These are phyloP conservation scores for Brotula barbata DNA, from an alignment of 2,797 vertebrate genomes.

Conservation along the genomic window DNA sequence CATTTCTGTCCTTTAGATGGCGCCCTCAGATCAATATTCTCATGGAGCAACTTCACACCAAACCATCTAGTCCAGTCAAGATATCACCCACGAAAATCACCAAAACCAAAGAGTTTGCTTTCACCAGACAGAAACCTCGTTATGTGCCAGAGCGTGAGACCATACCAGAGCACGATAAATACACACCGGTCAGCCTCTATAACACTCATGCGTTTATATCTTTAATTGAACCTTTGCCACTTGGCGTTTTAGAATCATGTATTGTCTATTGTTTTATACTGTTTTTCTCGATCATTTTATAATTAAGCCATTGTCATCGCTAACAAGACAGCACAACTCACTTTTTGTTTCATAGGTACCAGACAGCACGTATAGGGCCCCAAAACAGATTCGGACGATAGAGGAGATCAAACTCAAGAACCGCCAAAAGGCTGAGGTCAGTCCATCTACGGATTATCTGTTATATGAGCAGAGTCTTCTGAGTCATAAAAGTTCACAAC, in stretches of 20 bases:
- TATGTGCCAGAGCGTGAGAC: conserved; percentile 74
- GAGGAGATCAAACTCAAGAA: conserved; percentile 80
- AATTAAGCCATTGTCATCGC: too few species aligned
- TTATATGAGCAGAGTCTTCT: not conserved
- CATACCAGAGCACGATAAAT: conserved; percentile 76
- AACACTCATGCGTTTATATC: not conserved
- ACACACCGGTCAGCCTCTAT: conserved; percentile 77
- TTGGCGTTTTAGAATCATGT: not conserved
- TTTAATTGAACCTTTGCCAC: not conserved
- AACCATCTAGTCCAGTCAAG: conserved; percentile 44
- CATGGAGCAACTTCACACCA: conserved; percentile 74
- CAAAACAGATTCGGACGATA: conserved; percentile 80
- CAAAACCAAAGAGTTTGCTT: conserved; percentile 82
- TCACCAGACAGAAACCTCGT: conserved; percentile 82
- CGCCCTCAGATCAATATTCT: conserved; percentile 82
- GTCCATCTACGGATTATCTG: not conserved
- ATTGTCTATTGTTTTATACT: not conserved
- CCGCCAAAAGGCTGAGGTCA: conserved; percentile 81
- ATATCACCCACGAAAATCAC: conserved; percentile 75
- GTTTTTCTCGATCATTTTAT: too few species aligned
- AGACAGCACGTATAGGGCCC: conserved; percentile 80
- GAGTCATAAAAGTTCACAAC: too few species aligned
- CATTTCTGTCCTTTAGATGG: conserved; percentile 79
- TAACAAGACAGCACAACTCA: conserved; percentile 12
- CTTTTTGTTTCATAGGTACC: conserved; percentile 79